Percentiles rank a stretch among this genome's conserved stretches.
Conservation (phyloP, 2,888 invertebrate species). For the Abrostola tripartita region DNA sequence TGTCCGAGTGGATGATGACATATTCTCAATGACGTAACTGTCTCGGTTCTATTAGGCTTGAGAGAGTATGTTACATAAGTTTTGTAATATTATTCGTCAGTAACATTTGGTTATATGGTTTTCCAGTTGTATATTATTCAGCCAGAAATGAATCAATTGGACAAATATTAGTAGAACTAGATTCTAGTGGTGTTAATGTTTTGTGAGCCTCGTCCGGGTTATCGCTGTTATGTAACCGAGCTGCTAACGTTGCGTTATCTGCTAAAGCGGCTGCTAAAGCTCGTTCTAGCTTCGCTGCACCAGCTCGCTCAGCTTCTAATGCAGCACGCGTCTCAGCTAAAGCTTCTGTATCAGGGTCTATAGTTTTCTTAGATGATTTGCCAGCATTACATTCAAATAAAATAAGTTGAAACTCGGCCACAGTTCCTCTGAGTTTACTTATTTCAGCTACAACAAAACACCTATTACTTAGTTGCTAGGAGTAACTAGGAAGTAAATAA, state of each 20-base stretch:
- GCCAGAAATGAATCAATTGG: conserved; percentile 81
- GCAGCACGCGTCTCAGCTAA: conserved; percentile 70
- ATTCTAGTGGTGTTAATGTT: conserved; percentile 48
- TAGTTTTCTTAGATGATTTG: conserved; percentile 45
- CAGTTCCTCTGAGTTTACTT: conserved; percentile 67
- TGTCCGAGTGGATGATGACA: conserved; percentile 39
- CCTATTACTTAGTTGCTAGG: neutral
- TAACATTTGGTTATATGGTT: neutral
- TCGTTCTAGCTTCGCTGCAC: conserved; percentile 71
- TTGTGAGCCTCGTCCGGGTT: conserved; percentile 49
- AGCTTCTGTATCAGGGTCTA: conserved; percentile 62
- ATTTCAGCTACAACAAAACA: conserved; percentile 72
- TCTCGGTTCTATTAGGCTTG: conserved; percentile 20
- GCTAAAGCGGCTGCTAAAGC: conserved; percentile 76
- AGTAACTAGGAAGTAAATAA: neutral
- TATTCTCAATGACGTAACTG: conserved; percentile 38
- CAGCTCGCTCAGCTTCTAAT: conserved; percentile 76
- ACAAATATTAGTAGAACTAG: conserved; percentile 63
- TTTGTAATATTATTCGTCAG: conserved; percentile 8
- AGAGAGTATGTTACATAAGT: conserved; percentile 27
- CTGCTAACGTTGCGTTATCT: conserved; percentile 75
- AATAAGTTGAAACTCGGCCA: conserved; percentile 71
- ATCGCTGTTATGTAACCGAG: conserved; percentile 67
- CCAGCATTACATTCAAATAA: conserved; percentile 49
- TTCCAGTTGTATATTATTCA: conserved; percentile 65